Evolutionary conservation across 1,140 invertebrate genomes (phyloP).

Genomic region (Halesus radiatus): DNA sequence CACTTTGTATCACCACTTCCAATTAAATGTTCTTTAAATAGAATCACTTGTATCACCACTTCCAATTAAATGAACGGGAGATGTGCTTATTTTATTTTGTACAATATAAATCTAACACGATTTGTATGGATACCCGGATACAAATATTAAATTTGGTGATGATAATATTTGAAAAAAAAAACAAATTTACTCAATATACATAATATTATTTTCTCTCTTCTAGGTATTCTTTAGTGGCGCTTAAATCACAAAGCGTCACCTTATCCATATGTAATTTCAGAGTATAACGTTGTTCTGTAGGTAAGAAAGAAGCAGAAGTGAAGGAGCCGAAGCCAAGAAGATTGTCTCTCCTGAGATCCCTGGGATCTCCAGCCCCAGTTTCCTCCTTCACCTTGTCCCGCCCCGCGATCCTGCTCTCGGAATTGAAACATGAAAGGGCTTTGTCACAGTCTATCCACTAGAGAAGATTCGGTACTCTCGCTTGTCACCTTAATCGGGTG

Average conservation of each 20-base stretch:
- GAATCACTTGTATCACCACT: too few species aligned
- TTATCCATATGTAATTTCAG: conserved; percentile 20
- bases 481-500: conserved; percentile 30
- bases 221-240: too few species aligned
- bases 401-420: neutral
- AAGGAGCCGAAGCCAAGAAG: neutral
- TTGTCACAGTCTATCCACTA: neutral
- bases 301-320: neutral
- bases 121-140: too few species aligned
- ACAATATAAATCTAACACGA: too few species aligned
- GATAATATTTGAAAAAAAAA: too few species aligned
- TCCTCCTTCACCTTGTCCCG: neutral
- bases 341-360: conserved; percentile 10
- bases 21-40: too few species aligned
- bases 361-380: conserved; percentile 7
- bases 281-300: conserved; percentile 3
- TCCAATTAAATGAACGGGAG: too few species aligned
- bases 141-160: too few species aligned
- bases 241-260: neutral
- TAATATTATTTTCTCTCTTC: too few species aligned
- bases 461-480: neutral
- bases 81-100: too few species aligned
- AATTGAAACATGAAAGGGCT: conserved; percentile 29
- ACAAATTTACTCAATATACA: too few species aligned
- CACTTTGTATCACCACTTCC: too few species aligned